A percentile compares a stretch with the other conserved stretches of the same genome.
These are phyloP conservation scores for Lycaena phlaeas DNA, from an alignment of 2,888 invertebrate species.

Conservation along the genomic window DNA sequence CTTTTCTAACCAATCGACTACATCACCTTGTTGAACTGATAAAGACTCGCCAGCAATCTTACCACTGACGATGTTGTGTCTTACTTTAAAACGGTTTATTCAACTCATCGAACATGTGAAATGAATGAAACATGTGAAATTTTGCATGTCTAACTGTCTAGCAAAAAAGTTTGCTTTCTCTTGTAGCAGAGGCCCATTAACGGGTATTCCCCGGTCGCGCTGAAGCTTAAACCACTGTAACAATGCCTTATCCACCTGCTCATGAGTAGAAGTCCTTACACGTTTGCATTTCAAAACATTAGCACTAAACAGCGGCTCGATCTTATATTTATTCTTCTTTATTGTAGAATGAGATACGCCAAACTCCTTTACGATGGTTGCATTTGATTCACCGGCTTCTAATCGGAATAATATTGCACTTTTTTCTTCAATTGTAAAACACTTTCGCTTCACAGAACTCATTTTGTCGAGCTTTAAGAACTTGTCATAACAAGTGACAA, in stretches of 20 bases:
- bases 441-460: slow-evolving; percentile 19
- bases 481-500: slow-evolving; percentile 5
- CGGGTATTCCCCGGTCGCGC: slow-evolving; percentile 16
- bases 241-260: slow-evolving; percentile 20
- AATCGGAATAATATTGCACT: slow-evolving; percentile 21
- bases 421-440: slow-evolving; percentile 22
- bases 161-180: slow-evolving; percentile 24
- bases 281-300: slow-evolving; percentile 25
- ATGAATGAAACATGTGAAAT: slow-evolving; percentile 21
- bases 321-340: slow-evolving; percentile 24
- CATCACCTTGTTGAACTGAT: slow-evolving; percentile 17
- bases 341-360: slow-evolving; percentile 26
- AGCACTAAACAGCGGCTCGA: slow-evolving; percentile 21
- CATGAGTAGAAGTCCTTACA: slow-evolving; percentile 20
- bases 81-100: slow-evolving; percentile 21
- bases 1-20: slow-evolving; percentile 19
- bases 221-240: slow-evolving; percentile 21
- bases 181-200: slow-evolving; percentile 22
- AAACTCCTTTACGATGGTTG: slow-evolving; percentile 24
- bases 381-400: slow-evolving; percentile 24
- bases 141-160: slow-evolving; percentile 15
- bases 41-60: slow-evolving; percentile 22
- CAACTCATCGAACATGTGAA: slow-evolving; percentile 21
- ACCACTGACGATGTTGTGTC: slow-evolving; percentile 20
- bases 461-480: slow-evolving; percentile 13